Evolutionary conservation across 2,888 invertebrate species (phyloP).

Genomic region (Kuschelorhynchus macadamiae): DNA sequence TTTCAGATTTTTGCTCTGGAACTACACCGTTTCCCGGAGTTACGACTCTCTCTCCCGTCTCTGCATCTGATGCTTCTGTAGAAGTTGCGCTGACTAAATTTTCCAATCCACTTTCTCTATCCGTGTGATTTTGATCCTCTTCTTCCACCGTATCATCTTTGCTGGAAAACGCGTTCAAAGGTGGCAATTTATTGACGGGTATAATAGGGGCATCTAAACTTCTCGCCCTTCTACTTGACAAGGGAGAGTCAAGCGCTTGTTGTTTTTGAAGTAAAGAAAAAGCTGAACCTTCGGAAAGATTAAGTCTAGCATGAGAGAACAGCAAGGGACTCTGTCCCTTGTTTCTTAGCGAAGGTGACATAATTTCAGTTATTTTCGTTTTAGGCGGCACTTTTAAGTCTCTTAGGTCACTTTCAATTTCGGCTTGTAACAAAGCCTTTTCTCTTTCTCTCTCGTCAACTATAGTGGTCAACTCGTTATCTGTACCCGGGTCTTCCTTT

Average conservation of each 20-base stretch:
- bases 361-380: constrained; percentile 77
- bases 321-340: constrained; percentile 83
- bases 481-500: constrained; percentile 58
- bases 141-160: constrained; percentile 90
- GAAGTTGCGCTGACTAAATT: constrained; percentile 55
- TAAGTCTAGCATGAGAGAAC: constrained; percentile 84
- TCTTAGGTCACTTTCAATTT: constrained; percentile 66
- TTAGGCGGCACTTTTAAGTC: constrained; percentile 66
- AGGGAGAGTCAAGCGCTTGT: constrained; percentile 82
- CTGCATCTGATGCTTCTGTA: constrained; percentile 54
- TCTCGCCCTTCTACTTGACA: constrained; percentile 83
- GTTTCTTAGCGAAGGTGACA: constrained; percentile 79
- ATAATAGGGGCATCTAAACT: constrained; percentile 89
- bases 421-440: constrained; percentile 63
- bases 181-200: constrained; percentile 83
- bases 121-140: constrained; percentile 75
- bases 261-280: constrained; percentile 82
- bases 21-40: constrained; percentile 30
- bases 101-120: constrained; percentile 55
- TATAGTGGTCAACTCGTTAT: constrained; percentile 55
- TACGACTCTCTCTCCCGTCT: constrained; percentile 49
- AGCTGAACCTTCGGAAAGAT: constrained; percentile 88
- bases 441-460: constrained; percentile 63
- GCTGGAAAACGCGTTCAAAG: constrained; percentile 88
- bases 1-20: constrained; percentile 19